These are phyloP conservation scores for Accipiter superciliosus DNA, from an alignment of 2,797 vertebrate species.

Conservation along the genomic window DNA sequence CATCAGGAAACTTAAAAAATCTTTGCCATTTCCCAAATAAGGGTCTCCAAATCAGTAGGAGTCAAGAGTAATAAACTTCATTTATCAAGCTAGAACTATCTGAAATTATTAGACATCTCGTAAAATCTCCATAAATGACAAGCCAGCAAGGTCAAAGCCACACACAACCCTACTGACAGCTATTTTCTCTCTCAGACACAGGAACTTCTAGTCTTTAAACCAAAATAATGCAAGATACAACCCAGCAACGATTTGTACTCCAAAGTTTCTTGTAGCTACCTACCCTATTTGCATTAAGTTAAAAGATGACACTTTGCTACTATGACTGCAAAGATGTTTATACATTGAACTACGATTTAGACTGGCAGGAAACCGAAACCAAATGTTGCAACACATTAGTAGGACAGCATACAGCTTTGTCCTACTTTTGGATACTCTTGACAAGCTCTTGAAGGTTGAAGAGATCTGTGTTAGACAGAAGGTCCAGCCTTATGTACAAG, in stretches of 20 bases:
- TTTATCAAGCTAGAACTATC: not conserved
- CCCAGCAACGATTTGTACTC: not conserved
- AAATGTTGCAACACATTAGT: not conserved
- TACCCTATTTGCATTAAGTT: not conserved
- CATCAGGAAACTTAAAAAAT: not conserved
- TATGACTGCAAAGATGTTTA: not conserved
- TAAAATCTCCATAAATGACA: not conserved
- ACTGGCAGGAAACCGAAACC: not conserved
- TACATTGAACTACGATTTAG: not conserved
- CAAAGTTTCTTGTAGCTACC: not conserved
- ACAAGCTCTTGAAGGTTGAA: slow-evolving; percentile 12
- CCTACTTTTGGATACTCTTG: not conserved
- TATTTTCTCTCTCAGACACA: not conserved
- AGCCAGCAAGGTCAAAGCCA: not conserved
- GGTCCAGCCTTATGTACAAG: not conserved
- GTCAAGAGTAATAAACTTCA: not conserved
- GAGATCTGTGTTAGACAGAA: slow-evolving; percentile 15
- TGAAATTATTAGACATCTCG: not conserved
- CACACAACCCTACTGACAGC: not conserved
- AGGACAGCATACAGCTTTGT: not conserved
- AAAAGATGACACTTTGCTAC: not conserved
- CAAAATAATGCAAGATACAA: not conserved
- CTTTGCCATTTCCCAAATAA: not conserved
- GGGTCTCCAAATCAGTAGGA: not conserved
- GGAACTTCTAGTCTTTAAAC: not conserved